phyloP scores from a whole-genome alignment of 2,113 vertebrate species.

The Psammodynastes pulverulentus region DNA sequence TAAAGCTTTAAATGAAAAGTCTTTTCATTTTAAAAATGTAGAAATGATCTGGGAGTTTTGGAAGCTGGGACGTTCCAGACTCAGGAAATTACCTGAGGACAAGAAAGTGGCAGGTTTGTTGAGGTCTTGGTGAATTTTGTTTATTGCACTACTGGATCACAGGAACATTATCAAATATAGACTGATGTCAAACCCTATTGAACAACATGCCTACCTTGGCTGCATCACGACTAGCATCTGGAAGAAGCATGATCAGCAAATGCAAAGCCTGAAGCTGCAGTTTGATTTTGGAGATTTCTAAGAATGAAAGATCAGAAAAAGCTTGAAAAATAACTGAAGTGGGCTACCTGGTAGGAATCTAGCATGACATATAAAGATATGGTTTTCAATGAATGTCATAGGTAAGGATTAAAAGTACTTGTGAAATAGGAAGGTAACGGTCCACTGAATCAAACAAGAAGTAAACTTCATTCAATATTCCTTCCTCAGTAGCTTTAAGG shows the following conservation, averaged over 20 bases:
- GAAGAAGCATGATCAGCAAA: slow-evolving; percentile 87
- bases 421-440: neutral
- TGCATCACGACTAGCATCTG: slow-evolving; percentile 86
- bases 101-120: neutral
- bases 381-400: neutral
- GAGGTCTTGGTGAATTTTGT: neutral
- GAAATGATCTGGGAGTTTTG: neutral
- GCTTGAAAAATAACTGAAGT: neutral
- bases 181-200: neutral
- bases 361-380: neutral
- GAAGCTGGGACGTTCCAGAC: neutral
- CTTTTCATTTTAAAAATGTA: neutral
- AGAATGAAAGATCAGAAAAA: slow-evolving; percentile 51
- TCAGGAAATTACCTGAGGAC: neutral
- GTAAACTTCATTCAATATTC: neutral
- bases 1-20: too few species aligned
- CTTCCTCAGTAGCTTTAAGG: neutral
- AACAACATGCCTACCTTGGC: slow-evolving; percentile 76
- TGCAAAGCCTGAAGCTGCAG: slow-evolving; percentile 92
- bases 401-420: neutral
- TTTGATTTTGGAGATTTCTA: slow-evolving; percentile 82
- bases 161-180: slow-evolving; percentile 23
- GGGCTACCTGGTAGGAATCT: neutral
- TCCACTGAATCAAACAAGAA: neutral
- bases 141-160: neutral